Base-by-base conservation (phyloP, 2,888 invertebrate genomes). In the Morpho helenor region DNA sequence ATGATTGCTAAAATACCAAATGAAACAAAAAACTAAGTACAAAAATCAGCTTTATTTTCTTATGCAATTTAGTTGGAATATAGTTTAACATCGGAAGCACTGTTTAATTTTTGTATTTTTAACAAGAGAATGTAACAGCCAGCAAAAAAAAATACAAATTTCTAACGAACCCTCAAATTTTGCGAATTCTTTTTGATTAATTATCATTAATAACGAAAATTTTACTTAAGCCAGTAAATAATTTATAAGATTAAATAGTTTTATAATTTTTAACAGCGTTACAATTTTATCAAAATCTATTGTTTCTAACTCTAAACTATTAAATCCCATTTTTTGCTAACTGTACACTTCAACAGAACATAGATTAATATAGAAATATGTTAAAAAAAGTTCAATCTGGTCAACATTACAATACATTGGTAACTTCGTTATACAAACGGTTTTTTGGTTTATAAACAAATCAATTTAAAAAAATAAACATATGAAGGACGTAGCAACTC, bases 331-430 rank as follows among this genome's bases (percentile, higher is more conserved):
- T 53, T 46, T 47, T 54, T 54, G 53, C 53, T 54, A 47, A 42
- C 53, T n/a, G 7, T 54, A 49, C 52, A 41, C 16, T 60, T 51
- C 41, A 41, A 45, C 49, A 49, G 42, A 50, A 39, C 41, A 40
- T 10, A 46, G 8, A 50, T 16, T 16, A 16, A 16, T 46, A 43
- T 8, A 41, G 16, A 55, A 39, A 54, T 53, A 40, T 47, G 48
- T 22, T 51, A 54, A 31, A 31, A n/a, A 31, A 31, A 2, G 31
- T 31, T 31, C 31, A 31, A 43, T 45, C 57, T 41, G 7, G 48
- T 51, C 42, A 52, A 46, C 42, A 52, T 56, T 46, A 56, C 43
- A 60, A 62, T 49, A 63, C 61, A 63, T 56, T 63, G 63, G 63
- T 63, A 63, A 63, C 63, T 63, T 46, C 31, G 44, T 41, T 47